Evolutionary conservation across 1,140 invertebrate genomes (phyloP).

Genomic region (Camponotus floridanus): DNA sequence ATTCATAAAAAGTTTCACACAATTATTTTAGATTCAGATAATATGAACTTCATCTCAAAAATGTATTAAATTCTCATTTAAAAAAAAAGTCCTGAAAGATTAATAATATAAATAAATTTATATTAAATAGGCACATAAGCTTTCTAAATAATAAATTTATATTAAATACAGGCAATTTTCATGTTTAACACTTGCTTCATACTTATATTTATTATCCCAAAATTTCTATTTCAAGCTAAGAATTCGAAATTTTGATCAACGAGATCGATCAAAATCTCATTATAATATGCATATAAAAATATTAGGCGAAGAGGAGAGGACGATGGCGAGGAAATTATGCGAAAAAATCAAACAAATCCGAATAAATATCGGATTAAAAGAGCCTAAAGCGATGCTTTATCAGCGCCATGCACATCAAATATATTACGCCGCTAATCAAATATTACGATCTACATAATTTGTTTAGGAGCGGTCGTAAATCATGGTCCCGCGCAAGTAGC

Average conservation of each 20-base stretch:
- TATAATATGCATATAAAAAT: neutral
- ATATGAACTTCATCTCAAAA: neutral
- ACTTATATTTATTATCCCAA: neutral
- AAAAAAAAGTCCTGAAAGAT: neutral
- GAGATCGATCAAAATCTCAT: neutral
- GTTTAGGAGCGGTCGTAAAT: slow-evolving; percentile 71
- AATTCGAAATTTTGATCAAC: neutral
- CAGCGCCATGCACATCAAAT: neutral
- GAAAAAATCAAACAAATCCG: neutral
- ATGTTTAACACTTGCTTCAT: neutral
- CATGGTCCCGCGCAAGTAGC: slow-evolving; percentile 55
- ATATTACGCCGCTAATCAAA: slow-evolving; percentile 65
- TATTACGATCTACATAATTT: slow-evolving; percentile 74
- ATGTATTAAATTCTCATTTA: neutral
- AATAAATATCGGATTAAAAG: slow-evolving; percentile 22
- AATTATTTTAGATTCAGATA: no score
- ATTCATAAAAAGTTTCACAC: neutral
- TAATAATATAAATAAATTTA: neutral
- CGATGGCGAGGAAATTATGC: neutral
- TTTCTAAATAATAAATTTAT: no score
- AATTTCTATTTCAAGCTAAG: neutral
- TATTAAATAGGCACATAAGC: neutral
- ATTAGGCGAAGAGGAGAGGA: neutral
- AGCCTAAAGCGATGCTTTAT: slow-evolving; percentile 33
- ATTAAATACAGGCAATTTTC: neutral